Base-by-base conservation (phyloP, 2,888 invertebrate species). In the Rutpela maculata region DNA sequence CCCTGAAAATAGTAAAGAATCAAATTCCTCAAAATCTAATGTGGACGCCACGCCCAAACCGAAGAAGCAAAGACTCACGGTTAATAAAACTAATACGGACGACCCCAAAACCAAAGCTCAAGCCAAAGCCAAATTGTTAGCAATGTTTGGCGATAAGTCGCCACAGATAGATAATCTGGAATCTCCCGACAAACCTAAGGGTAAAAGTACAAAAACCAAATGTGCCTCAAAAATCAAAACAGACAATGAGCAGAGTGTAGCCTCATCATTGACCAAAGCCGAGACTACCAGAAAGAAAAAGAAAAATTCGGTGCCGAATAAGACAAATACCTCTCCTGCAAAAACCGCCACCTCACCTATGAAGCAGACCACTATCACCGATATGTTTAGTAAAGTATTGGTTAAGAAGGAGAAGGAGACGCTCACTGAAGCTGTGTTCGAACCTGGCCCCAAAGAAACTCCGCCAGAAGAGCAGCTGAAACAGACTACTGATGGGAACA, bases 351-450 rank as follows among this genome's bases (percentile, higher is more conserved):
- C 78, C n/a, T 79, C 82, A 11, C 82, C 81, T 0, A 60, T 81
- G 76, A 82, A 81, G 38, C 82, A 82, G 43, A 65, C 78, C 7
- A 81, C 80, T 0, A 80, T 82, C 11, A 76, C 78, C 11, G 82
- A 81, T 18, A 82, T 82, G 82, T 82, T 82, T 22, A 74, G 68
- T n/a, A 78, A 75, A 19, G 75, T 74, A 50, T 50, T 74, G 55
- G 65, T 71, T 65, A 82, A 81, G 59, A 75, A 74, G 11, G 75
- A 81, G 38, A 12, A 60, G 22, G 12, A 71, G 6, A 15, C 0
- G 15, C 5, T 55, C 1, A 18, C 9, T 1, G 50, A 76, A 56
- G 59, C 26, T 18, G 18, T 70, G 0, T 70, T 70, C 11, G 55
- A 35, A 12, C 50, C 26, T 0, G 0, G 31, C 18, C 31, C 43